Conservation (phyloP, 1,140 invertebrate species). For the Oncopeltus fasciatus region DNA sequence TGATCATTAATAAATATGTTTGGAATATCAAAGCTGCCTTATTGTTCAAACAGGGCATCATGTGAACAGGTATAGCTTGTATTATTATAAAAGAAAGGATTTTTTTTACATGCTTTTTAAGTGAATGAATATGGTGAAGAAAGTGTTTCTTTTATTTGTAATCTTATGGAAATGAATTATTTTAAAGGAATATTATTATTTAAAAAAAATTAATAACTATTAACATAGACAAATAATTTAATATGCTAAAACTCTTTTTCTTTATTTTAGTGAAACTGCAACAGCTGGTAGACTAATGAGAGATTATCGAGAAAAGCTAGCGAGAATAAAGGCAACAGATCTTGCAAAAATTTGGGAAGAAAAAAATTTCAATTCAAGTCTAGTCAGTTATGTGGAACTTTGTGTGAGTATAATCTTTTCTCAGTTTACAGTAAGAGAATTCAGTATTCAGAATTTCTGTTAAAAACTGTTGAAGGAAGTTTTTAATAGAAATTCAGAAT, state of each 20-base stretch:
- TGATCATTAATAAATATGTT: no score
- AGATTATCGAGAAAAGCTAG: slow-evolving; percentile 16
- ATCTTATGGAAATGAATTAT: no score
- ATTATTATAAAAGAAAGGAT: no score
- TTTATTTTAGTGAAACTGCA: background rate
- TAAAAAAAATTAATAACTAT: background rate
- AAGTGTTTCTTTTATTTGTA: no score
- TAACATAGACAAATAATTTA: background rate
- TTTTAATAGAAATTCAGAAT: background rate
- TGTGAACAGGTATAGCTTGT: no score
- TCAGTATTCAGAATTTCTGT: no score
- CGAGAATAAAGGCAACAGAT: slow-evolving; percentile 22
- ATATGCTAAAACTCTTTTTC: background rate
- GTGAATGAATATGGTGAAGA: no score
- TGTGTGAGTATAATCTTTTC: slow-evolving; percentile 21
- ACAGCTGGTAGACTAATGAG: background rate
- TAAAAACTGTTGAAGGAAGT: background rate
- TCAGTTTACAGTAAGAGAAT: no score
- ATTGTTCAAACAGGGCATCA: no score
- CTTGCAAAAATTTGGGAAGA: slow-evolving; percentile 19
- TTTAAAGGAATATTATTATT: background rate
- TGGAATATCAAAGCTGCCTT: no score
- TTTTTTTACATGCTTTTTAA: no score
- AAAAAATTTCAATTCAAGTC: slow-evolving; percentile 20
- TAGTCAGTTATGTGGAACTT: slow-evolving; percentile 24